phyloP scores from a whole-genome alignment of 37 sponge, comb jelly and placozoan genomes.

The Theonella swinhoei region DNA sequence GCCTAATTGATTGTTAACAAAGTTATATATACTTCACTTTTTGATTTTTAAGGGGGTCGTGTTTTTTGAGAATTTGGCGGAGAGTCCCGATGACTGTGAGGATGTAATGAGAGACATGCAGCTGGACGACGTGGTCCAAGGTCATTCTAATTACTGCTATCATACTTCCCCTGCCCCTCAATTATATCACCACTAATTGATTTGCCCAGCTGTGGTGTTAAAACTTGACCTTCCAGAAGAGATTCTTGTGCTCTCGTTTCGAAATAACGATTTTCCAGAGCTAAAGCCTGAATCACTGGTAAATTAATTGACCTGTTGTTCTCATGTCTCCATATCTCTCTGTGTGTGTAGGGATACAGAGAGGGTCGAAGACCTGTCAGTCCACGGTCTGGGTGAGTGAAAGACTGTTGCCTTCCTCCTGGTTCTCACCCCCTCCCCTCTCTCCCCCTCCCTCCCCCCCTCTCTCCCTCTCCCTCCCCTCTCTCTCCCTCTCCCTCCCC shows the following conservation, averaged over 20 bases:
- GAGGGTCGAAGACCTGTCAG: conserved; percentile 1
- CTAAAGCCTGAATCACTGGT: neutral
- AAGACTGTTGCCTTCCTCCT: neutral
- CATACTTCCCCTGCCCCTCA: neutral
- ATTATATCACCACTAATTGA: too few species aligned
- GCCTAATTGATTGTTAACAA: neutral
- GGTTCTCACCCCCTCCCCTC: neutral
- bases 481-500: neutral
- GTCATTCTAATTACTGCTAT: too few species aligned
- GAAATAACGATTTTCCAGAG: neutral
- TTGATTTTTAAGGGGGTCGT: conserved; percentile 27
- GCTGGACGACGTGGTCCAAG: conserved; percentile 41
- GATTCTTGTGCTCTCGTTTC: neutral
- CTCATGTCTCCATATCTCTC: too few species aligned
- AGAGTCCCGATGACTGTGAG: conserved; percentile 6
- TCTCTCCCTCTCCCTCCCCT: neutral
- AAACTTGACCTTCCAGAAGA: neutral
- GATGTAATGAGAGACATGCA: conserved; percentile 49
- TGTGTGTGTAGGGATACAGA: conserved; percentile 25
- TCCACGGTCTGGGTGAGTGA: neutral
- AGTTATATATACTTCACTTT: neutral
- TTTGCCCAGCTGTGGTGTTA: neutral
- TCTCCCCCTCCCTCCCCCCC: conserved; percentile 3
- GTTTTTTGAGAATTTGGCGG: conserved; percentile 21
- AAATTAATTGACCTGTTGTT: too few species aligned